Evolutionary conservation across 2,888 invertebrate species (phyloP).

Genomic region (Labia minor): DNA sequence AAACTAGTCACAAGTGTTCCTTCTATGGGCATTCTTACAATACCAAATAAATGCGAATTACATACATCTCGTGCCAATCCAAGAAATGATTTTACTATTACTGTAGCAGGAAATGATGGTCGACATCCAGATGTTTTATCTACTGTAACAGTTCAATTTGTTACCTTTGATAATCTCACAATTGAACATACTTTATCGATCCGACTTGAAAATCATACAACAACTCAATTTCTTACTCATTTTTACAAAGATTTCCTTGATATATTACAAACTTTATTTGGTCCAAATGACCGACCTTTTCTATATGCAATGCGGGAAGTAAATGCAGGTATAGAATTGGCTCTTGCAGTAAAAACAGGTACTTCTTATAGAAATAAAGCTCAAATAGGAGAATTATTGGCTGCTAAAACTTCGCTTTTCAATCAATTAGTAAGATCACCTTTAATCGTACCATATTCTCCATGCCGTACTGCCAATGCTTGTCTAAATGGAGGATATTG

Average conservation of each 20-base stretch:
- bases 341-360: constrained; percentile 53
- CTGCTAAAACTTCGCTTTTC: constrained; percentile 53
- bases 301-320: constrained; percentile 65
- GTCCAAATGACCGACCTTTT: constrained; percentile 50
- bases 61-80: constrained; percentile 61
- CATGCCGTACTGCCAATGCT: constrained; percentile 52
- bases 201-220: constrained; percentile 59
- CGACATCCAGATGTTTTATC: constrained; percentile 78
- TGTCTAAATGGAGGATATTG: constrained; percentile 73
- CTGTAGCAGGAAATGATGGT: constrained; percentile 81
- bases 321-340: constrained; percentile 54
- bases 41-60: constrained; percentile 69
- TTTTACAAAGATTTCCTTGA: constrained; percentile 65
- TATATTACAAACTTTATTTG: constrained; percentile 54
- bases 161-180: constrained; percentile 67
- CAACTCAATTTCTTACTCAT: constrained; percentile 62
- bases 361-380: constrained; percentile 49
- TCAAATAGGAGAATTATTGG: constrained; percentile 52
- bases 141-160: constrained; percentile 70
- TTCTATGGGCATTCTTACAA: constrained; percentile 44
- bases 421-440: constrained; percentile 49
- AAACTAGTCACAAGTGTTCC: constrained; percentile 57
- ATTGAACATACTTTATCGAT: constrained; percentile 73
- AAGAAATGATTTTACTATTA: constrained; percentile 51
- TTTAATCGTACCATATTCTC: constrained; percentile 62